These are phyloP conservation scores for Mobula birostris DNA, from an alignment of 2,113 vertebrate genomes.

Conservation along the genomic window DNA sequence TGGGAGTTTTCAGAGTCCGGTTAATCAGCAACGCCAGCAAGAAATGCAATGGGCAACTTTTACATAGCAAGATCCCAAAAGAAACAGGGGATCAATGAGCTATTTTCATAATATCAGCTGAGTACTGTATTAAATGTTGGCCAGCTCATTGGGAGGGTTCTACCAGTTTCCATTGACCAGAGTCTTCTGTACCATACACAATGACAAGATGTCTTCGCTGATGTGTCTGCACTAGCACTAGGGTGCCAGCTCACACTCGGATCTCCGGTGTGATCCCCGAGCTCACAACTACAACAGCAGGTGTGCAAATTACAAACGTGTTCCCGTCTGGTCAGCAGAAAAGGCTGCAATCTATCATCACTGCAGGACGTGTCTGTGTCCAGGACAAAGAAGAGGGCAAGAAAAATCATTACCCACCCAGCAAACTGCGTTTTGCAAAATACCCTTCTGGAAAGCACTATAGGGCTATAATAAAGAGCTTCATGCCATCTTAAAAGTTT, in stretches of 20 bases:
- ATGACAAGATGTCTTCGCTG: not conserved
- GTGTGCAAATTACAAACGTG: not conserved
- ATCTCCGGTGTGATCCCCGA: not conserved
- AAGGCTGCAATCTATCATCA: no score
- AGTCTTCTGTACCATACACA: not conserved
- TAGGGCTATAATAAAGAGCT: no score
- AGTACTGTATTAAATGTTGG: not conserved
- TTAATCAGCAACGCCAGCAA: no score
- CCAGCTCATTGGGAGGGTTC: not conserved
- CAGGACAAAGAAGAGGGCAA: no score
- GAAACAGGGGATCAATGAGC: not conserved
- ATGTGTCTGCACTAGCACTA: no score
- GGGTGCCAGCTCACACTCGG: not conserved
- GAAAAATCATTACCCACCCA: no score
- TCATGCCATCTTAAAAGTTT: no score
- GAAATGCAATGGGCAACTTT: not conserved
- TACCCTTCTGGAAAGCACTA: no score
- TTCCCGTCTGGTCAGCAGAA: not conserved
- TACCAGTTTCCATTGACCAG: not conserved
- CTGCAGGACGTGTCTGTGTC: no score
- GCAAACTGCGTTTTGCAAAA: no score
- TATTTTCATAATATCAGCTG: not conserved
- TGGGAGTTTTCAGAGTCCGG: no score
- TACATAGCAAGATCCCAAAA: not conserved
- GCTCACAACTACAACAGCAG: not conserved